Conservation (phyloP, 2,888 invertebrate genomes). For the Rhopalosiphum nymphaeae region DNA sequence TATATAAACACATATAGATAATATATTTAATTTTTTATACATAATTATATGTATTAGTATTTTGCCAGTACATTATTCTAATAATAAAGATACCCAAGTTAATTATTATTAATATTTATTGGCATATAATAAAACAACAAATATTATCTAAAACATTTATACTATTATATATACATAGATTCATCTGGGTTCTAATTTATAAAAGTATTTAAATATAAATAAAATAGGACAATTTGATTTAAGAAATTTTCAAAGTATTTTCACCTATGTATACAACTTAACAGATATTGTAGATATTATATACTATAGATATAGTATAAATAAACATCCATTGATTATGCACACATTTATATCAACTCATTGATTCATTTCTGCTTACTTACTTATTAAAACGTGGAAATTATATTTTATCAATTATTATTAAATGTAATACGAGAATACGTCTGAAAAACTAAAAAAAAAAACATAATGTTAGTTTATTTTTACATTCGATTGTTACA, state of each 20-base stretch:
- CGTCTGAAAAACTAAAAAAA: not conserved
- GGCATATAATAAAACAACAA: not conserved
- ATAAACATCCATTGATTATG: too few species aligned
- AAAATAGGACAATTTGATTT: not conserved
- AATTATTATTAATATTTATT: not conserved
- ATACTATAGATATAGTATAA: too few species aligned
- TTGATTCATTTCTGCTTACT: not conserved
- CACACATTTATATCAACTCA: not conserved
- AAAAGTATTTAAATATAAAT: not conserved
- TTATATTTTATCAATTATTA: conserved; percentile 15
- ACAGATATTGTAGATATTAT: not conserved
- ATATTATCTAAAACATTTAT: not conserved
- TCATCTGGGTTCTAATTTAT: not conserved
- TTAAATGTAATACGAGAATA: not conserved
- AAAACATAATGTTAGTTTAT: not conserved
- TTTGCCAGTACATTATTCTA: not conserved
- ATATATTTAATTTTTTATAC: not conserved
- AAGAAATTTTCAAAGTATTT: not conserved
- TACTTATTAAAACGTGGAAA: not conserved
- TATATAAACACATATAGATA: not conserved
- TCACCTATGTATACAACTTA: not conserved
- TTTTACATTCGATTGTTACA: not conserved
- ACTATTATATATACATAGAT: not conserved
- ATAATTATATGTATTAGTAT: not conserved
- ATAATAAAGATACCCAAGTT: not conserved